Conservation (phyloP, 1,140 invertebrate genomes). For the Telenomus remus region DNA sequence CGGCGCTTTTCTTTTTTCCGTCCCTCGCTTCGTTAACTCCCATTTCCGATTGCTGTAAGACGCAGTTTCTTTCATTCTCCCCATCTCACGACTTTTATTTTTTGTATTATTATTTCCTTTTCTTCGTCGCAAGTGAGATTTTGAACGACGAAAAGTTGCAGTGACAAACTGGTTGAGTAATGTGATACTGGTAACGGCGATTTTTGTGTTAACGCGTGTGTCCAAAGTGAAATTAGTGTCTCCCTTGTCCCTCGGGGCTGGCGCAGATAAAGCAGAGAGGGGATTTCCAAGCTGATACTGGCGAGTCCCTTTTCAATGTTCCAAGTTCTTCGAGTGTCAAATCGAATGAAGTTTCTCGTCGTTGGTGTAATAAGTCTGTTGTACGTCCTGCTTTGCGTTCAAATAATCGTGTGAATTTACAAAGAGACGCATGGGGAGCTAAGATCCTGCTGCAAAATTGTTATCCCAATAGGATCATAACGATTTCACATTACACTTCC, state of each 20-base stretch:
- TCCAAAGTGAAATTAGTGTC: slow-evolving; percentile 70
- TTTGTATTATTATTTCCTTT: too few species aligned
- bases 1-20: slow-evolving; percentile 34
- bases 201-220: slow-evolving; percentile 63
- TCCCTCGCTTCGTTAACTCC: slow-evolving; percentile 30
- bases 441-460: background rate
- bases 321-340: slow-evolving; percentile 75
- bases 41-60: slow-evolving; percentile 37
- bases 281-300: slow-evolving; percentile 62
- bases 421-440: background rate
- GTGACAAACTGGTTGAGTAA: background rate
- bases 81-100: too few species aligned
- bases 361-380: slow-evolving; percentile 55
- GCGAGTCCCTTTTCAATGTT: slow-evolving; percentile 74
- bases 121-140: too few species aligned
- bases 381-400: slow-evolving; percentile 29
- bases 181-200: slow-evolving; percentile 41
- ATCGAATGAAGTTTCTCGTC: slow-evolving; percentile 70
- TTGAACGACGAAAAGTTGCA: too few species aligned
- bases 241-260: slow-evolving; percentile 66
- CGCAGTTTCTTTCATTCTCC: slow-evolving; percentile 1
- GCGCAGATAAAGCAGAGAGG: slow-evolving; percentile 61
- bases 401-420: slow-evolving; percentile 20
- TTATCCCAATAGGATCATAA: background rate
- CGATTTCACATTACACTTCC: too few species aligned